phyloP scores from a whole-genome alignment of 2,113 vertebrate species.

The Scortum barcoo region DNA sequence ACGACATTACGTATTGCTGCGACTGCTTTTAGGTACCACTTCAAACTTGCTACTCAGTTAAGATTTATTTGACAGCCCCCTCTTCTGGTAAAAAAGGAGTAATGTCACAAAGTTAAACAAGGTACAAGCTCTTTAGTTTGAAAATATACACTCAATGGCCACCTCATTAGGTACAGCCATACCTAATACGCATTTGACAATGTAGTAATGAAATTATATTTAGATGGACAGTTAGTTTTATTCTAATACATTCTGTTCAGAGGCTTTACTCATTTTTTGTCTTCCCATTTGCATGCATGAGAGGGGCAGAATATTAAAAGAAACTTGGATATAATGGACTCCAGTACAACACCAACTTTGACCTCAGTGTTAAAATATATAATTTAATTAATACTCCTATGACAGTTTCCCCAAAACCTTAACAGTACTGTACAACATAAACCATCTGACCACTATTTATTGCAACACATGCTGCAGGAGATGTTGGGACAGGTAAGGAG shows the following conservation, averaged over 20 bases:
- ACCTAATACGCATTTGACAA: neutral
- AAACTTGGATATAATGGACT: too few species aligned
- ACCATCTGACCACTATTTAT: neutral
- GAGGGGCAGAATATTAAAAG: neutral
- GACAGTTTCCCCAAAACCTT: neutral
- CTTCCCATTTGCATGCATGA: neutral
- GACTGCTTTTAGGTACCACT: neutral
- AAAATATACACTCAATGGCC: neutral
- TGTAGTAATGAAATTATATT: neutral
- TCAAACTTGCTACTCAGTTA: neutral
- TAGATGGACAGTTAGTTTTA: neutral
- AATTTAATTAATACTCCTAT: neutral
- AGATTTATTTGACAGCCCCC: slow-evolving; percentile 69
- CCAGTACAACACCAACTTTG: neutral
- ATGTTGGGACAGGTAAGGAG: neutral
- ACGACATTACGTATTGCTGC: neutral
- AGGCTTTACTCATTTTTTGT: neutral
- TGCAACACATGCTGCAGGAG: neutral
- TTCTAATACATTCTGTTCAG: neutral
- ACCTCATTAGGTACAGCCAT: neutral
- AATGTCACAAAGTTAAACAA: slow-evolving; percentile 2
- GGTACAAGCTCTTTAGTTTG: neutral
- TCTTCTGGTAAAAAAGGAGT: slow-evolving; percentile 68
- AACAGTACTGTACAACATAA: too few species aligned
- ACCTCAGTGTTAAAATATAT: neutral